Evolutionary conservation across 2,888 invertebrate species (phyloP), one percentile per base, ranked within the genome.

Genomic region (Drosophila fungiperda): DNA sequence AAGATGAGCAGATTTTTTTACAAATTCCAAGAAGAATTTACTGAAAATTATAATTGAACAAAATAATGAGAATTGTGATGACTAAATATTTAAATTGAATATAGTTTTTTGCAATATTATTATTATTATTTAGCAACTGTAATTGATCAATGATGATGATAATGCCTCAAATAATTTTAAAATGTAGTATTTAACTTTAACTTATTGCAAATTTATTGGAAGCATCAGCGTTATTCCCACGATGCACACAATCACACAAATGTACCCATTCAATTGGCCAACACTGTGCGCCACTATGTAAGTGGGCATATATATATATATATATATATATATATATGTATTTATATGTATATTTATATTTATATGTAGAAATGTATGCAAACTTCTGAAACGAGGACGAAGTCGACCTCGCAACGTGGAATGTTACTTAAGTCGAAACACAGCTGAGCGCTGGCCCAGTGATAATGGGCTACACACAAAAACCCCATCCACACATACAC

Each of bases 391-490:
- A 59, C 67, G 38, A 38, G 32, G 54, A 17, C 50, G 54, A 33
- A 49, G 61, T 32, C 71, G 72, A 73, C 82, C 76, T 73, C 78
- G 76, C 80, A 80, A 84, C 78, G 73, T 87, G 79, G 74, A 84
- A 87, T 84, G 78, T 84, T 84, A 84, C 84, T 84, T 80, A 84
- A 87, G 78, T 84, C 82, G 80, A 73, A 82, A 68, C 87, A 71
- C 87, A 84, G 78, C 83, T 84, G 85, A 75, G 84, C 81, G 79
- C 79, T 74, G 67, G 72, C 65, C 53, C 76, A 71, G 78, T 82
- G 87, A 87, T 84, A 84, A 84, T 87, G 80, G 78, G 67, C 72
- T 69, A 64, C 54, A 70, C 42, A 49, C 38, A 38, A 45, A 60
- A 40, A 49, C 49, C 48, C 35, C 52, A 62, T 33, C 29, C 42